These are phyloP conservation scores for Drosophila equinoxialis DNA, from an alignment of 1,140 invertebrate species.

Conservation along the genomic window DNA sequence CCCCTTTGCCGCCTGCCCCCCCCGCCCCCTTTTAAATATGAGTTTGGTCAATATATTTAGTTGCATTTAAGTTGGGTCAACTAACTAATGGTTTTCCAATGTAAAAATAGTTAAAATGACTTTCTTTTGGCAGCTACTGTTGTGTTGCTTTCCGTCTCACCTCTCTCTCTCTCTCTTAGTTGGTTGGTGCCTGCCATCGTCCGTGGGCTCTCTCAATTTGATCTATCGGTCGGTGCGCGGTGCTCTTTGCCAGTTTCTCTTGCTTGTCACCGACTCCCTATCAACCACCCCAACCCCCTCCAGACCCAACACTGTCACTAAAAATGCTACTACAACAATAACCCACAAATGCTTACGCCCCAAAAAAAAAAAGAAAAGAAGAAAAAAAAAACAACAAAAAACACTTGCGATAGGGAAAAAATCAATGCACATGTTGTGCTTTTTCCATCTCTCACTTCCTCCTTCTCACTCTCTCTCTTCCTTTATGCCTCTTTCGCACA, in stretches of 20 bases:
- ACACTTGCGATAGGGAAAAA: slow-evolving; percentile 28
- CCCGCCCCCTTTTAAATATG: no score
- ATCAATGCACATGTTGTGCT: slow-evolving; percentile 14
- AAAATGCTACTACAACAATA: slow-evolving; percentile 15
- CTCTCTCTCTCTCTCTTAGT: background rate
- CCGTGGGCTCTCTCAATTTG: slow-evolving; percentile 14
- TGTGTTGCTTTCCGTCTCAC: background rate
- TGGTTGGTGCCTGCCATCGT: no score
- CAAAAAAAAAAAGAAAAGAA: slow-evolving; percentile 34
- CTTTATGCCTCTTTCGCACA: no score
- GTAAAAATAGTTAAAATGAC: background rate
- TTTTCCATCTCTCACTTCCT: slow-evolving; percentile 7
- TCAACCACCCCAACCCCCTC: background rate
- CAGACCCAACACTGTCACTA: slow-evolving; percentile 13
- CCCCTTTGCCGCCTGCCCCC: no score
- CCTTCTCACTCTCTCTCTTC: background rate
- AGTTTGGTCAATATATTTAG: no score
- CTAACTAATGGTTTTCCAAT: no score
- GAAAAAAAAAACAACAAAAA: background rate
- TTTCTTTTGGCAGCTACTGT: slow-evolving; percentile 5
- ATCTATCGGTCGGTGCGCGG: slow-evolving; percentile 40
- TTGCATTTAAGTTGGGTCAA: no score
- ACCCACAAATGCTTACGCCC: slow-evolving; percentile 43
- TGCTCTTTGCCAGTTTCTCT: slow-evolving; percentile 24
- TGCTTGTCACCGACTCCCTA: background rate